Evolutionary conservation across 2,888 invertebrate genomes (phyloP), one percentile per base, ranked within the genome.

Genomic region (Achlya flavicornis): DNA sequence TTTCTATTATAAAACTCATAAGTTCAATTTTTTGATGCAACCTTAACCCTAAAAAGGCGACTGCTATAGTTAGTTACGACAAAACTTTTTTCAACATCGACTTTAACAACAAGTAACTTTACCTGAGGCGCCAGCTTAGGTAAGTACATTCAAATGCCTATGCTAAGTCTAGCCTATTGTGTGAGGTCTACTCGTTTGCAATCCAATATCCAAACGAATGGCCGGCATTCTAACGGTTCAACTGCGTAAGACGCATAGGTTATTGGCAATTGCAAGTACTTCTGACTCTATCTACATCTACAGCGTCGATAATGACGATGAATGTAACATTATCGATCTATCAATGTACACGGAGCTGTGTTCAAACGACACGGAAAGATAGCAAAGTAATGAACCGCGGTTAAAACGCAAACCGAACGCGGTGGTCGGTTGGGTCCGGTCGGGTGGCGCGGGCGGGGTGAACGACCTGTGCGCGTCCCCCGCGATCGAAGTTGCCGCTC

Each of bases 401-500:
- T 60, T 8, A 16, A 35, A 57, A 53, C 53, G 61, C 60, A 41
- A 60, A 59, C 16, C 59, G 59, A 48, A 60, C 60, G 60, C 60
- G 60, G 38, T 60, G 60, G 60, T 60, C 53, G 53, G 53, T 78
- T 76, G 79, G 78, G 80, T 70, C 71, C 78, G 79, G 68, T 73
- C 75, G 77, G 77, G 79, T 76, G 65, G 70, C 70, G 71, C 67
- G 72, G 72, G 79, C 85, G 85, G 86, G 90, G 90, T 91, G 84
- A 90, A 91, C 85, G 88, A 88, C 90, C 91, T 79, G 72, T 84
- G 88, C 90, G 91, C 91, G 91, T 91, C 91, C 87, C 87, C 84
- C 82, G 19, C 86, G 84, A 83, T 88, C 89, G 88, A 88, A 87
- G 72, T 69, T 70, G 71, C 74, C 73, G 74, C 77, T 68, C 72